These are phyloP conservation scores for Lissocephala sabroskyi DNA, from an alignment of 2,888 invertebrate species.

Conservation along the genomic window DNA sequence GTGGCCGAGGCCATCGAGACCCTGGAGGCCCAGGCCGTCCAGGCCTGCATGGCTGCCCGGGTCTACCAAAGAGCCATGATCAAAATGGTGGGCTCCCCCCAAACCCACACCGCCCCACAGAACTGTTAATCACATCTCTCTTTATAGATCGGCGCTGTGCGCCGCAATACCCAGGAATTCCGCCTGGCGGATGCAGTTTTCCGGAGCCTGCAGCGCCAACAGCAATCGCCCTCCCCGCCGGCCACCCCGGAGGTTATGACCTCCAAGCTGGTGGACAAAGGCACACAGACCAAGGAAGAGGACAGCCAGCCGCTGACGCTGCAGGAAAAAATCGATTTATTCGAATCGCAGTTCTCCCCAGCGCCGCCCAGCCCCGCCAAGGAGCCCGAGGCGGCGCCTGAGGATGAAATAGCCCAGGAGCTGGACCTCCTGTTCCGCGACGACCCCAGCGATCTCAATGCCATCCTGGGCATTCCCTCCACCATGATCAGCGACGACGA, in stretches of 20 bases:
- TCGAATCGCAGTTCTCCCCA: slow-evolving; percentile 35
- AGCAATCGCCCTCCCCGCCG: slow-evolving; percentile 1
- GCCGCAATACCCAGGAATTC: slow-evolving; percentile 56
- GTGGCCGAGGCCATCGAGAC: slow-evolving; percentile 44
- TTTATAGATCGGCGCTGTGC: slow-evolving; percentile 58
- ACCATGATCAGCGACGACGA: slow-evolving; percentile 39
- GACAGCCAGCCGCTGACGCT: slow-evolving; percentile 31
- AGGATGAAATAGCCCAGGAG: no score
- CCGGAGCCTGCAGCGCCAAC: slow-evolving; percentile 35
- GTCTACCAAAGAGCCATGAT: slow-evolving; percentile 67
- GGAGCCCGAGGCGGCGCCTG: slow-evolving; percentile 13
- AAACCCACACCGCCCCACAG: not conserved
- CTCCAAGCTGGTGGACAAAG: slow-evolving; percentile 22
- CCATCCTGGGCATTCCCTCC: not conserved
- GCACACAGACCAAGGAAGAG: slow-evolving; percentile 28
- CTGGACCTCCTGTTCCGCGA: not conserved
- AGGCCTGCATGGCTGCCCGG: slow-evolving; percentile 61
- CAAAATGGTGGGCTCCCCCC: slow-evolving; percentile 53
- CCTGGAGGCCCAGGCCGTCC: slow-evolving; percentile 60
- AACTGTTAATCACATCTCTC: not conserved
- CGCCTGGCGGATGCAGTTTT: slow-evolving; percentile 45
- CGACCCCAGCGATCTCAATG: not conserved
- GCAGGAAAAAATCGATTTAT: slow-evolving; percentile 64
- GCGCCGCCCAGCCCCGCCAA: not conserved
- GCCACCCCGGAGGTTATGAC: not conserved